phyloP scores from a whole-genome alignment of 2,113 vertebrate species.

The Grammomys dolichurus region DNA sequence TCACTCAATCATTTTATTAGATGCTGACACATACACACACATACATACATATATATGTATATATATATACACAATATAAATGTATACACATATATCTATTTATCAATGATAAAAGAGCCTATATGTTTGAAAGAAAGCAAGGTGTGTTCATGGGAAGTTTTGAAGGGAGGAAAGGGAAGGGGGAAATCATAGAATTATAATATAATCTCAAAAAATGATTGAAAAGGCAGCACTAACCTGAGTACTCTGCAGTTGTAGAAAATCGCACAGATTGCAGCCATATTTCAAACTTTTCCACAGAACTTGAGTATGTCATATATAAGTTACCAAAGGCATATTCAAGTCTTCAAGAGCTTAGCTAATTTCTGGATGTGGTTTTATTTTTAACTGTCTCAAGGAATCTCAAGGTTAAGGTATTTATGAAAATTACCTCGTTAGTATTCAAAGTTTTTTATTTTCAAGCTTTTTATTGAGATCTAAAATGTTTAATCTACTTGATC shows the following conservation, averaged over 20 bases:
- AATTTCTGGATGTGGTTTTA: slow-evolving; percentile 56
- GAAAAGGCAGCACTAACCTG: neutral
- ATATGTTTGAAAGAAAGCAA: neutral
- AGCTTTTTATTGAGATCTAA: slow-evolving; percentile 73
- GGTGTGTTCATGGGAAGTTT: neutral
- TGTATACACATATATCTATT: accelerated
- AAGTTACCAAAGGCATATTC: slow-evolving; percentile 31
- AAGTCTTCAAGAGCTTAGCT: neutral
- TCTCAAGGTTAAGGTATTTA: slow-evolving; percentile 74
- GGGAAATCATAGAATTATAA: neutral
- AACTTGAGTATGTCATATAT: slow-evolving; percentile 15
- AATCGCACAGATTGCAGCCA: slow-evolving; percentile 32
- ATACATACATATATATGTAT: accelerated
- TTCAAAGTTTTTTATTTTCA: slow-evolving; percentile 55
- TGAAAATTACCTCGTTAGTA: slow-evolving; percentile 67
- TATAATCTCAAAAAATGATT: neutral
- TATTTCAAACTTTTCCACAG: slow-evolving; percentile 1
- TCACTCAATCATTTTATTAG: neutral
- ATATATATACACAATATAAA: neutral
- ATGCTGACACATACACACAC: neutral
- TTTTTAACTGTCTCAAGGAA: slow-evolving; percentile 59
- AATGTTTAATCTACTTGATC: slow-evolving; percentile 77
- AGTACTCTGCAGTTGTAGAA: neutral
- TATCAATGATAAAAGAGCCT: neutral
- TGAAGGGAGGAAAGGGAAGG: neutral